Evolutionary conservation across 2,113 vertebrate genomes (phyloP).

Genomic region (Scolopax mira): DNA sequence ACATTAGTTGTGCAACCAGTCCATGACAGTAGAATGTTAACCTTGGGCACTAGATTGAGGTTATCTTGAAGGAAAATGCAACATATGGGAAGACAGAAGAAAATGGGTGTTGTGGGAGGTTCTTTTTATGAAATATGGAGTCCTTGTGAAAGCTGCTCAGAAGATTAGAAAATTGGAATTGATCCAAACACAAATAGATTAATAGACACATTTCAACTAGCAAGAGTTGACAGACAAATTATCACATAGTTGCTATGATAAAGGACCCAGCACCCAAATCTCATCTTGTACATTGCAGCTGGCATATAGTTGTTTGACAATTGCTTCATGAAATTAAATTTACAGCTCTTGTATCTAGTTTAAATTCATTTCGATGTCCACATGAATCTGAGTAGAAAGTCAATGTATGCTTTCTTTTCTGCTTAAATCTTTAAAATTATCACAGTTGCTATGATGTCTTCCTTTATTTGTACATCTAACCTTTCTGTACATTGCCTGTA

Average conservation of each 20-base stretch:
- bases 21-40: not conserved
- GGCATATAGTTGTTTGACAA: not conserved
- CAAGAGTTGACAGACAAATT: conserved; percentile 34
- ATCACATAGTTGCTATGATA: not conserved
- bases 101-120: conserved; percentile 35
- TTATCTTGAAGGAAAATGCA: conserved; percentile 10
- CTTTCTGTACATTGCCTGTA: not conserved
- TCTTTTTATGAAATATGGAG: conserved; percentile 40
- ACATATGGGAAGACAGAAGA: conserved; percentile 36
- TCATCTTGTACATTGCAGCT: not conserved
- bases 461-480: not conserved
- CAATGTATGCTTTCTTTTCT: not conserved
- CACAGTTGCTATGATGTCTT: not conserved
- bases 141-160: conserved; percentile 14
- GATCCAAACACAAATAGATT: conserved; percentile 13
- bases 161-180: conserved; percentile 21
- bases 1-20: not conserved
- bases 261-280: not conserved
- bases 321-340: not conserved
- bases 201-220: conserved; percentile 10
- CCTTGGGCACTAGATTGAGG: not conserved
- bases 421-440: not conserved
- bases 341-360: not conserved
- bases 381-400: not conserved
- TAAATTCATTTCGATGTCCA: not conserved